Evolutionary conservation across 2,797 vertebrate species (phyloP).

Genomic region (Gymnothorax reevesii): DNA sequence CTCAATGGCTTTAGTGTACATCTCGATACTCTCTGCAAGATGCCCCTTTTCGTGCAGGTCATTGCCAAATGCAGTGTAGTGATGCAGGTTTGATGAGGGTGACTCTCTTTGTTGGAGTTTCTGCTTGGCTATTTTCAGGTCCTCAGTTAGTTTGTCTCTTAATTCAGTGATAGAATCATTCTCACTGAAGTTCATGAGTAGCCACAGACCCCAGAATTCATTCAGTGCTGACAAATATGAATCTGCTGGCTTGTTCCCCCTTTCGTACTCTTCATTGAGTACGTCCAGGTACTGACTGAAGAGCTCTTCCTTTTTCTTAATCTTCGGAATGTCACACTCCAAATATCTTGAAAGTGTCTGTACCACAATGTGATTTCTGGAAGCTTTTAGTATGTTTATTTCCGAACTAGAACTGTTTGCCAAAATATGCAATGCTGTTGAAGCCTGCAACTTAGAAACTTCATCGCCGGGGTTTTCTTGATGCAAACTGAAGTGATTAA

Average conservation of each 20-base stretch:
- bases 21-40: background rate
- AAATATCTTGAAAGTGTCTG: background rate
- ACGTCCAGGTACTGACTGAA: slow-evolving; percentile 40
- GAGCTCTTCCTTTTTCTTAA: slow-evolving; percentile 38
- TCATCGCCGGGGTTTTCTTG: slow-evolving; percentile 21
- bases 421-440: background rate
- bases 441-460: slow-evolving; percentile 25
- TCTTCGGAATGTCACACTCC: slow-evolving; percentile 40
- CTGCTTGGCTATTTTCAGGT: slow-evolving; percentile 7
- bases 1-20: slow-evolving; percentile 35
- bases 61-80: slow-evolving; percentile 45
- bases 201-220: slow-evolving; percentile 54
- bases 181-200: slow-evolving; percentile 34
- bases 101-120: slow-evolving; percentile 9
- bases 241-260: slow-evolving; percentile 32
- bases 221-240: slow-evolving; percentile 49
- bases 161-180: background rate
- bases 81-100: slow-evolving; percentile 41
- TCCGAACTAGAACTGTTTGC: too few relatives aligned
- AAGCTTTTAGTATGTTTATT: too few relatives aligned
- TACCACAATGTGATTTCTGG: too few relatives aligned
- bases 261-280: slow-evolving; percentile 29
- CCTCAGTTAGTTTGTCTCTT: slow-evolving; percentile 32
- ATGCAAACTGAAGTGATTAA: slow-evolving; percentile 23
- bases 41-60: slow-evolving; percentile 15